These are phyloP conservation scores for Subanguina moxae DNA, from an alignment of 1,140 invertebrate genomes.

Conservation along the genomic window DNA sequence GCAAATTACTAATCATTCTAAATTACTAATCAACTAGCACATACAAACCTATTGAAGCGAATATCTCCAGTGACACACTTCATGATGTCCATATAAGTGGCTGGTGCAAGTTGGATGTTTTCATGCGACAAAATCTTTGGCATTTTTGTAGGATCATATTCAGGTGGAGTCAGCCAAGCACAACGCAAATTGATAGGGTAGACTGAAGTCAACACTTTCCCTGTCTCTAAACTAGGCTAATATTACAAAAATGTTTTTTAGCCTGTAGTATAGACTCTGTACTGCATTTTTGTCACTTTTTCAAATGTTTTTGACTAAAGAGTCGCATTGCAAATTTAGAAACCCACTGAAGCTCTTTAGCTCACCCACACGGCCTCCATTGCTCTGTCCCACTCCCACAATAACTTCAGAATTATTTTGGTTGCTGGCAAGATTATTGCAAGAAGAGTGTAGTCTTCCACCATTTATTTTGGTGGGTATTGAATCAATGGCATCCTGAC, in stretches of 20 bases:
- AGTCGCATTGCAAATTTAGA: too few species aligned
- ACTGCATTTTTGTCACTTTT: not conserved
- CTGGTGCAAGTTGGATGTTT: not conserved
- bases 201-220: slow-evolving; percentile 23
- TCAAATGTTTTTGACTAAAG: not conserved
- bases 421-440: too few species aligned
- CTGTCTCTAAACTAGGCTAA: slow-evolving; percentile 28
- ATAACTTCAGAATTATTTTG: too few species aligned
- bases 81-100: slow-evolving; percentile 9
- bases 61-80: slow-evolving; percentile 10
- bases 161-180: slow-evolving; percentile 30
- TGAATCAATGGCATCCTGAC: not conserved
- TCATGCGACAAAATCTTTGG: slow-evolving; percentile 24
- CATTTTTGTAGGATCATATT: slow-evolving; percentile 25
- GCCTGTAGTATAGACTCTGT: not conserved
- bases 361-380: too few species aligned
- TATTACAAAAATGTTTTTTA: slow-evolving; percentile 14
- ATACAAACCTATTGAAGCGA: slow-evolving; percentile 7
- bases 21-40: not conserved
- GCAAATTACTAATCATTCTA: slow-evolving; percentile 8
- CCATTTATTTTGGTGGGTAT: too few species aligned
- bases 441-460: too few species aligned
- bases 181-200: slow-evolving; percentile 21
- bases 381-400: too few species aligned
- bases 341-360: too few species aligned